A percentile compares a stretch with the other conserved stretches of the same genome.
Conservation (phyloP, 2,797 vertebrate genomes). For the Neomorphus geoffroyi region DNA sequence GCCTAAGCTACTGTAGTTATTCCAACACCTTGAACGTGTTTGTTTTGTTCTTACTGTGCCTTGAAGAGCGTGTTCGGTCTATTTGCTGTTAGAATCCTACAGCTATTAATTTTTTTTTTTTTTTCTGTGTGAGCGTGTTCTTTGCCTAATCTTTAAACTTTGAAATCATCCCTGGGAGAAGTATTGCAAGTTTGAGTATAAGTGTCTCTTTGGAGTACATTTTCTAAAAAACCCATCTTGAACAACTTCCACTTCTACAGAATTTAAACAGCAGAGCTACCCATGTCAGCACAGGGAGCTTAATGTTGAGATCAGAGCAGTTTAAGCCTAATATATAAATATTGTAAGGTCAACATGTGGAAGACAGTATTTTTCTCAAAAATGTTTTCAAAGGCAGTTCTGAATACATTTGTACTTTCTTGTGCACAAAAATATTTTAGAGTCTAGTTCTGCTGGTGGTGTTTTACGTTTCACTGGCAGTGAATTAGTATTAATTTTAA, state of each 20-base stretch:
- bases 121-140: background rate
- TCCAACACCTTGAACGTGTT: background rate
- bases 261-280: background rate
- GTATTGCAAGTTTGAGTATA: background rate
- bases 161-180: background rate
- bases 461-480: background rate
- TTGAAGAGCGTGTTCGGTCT: background rate
- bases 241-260: background rate
- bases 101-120: background rate
- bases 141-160: background rate
- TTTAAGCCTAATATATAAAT: background rate
- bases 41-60: background rate
- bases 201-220: background rate
- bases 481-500: background rate
- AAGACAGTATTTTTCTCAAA: background rate
- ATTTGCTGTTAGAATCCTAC: background rate
- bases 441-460: background rate
- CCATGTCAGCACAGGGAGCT: background rate
- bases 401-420: background rate
- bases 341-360: background rate
- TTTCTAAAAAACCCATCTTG: background rate
- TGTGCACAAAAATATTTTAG: background rate
- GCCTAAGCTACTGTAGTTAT: background rate
- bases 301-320: background rate
- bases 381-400: background rate